A percentile compares a stretch with the other conserved stretches of the same genome.
Evolutionary conservation across 1,140 invertebrate genomes (phyloP).

Genomic region (Neodiprion pinetum): DNA sequence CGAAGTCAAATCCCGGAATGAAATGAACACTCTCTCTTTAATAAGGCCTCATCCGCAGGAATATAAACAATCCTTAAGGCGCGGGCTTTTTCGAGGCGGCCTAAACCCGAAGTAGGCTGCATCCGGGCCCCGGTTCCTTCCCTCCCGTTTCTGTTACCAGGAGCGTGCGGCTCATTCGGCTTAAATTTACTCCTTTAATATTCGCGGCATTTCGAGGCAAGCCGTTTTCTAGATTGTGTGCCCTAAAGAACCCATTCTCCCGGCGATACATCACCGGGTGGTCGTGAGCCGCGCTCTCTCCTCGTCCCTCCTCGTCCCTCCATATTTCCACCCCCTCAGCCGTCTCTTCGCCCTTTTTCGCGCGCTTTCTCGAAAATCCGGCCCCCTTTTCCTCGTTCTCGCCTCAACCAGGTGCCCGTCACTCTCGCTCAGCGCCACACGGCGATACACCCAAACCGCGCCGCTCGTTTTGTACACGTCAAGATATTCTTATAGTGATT

Average conservation of each 20-base stretch:
- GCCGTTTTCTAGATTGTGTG: slow-evolving; percentile 16
- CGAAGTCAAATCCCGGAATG: background rate
- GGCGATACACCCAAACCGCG: background rate
- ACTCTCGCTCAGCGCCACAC: background rate
- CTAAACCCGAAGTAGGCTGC: background rate
- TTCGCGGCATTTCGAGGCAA: slow-evolving; percentile 8
- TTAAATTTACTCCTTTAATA: slow-evolving; percentile 18
- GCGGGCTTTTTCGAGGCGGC: background rate
- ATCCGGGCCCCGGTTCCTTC: background rate
- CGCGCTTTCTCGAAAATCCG: background rate
- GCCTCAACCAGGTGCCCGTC: slow-evolving; percentile 1
- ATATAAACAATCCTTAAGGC: slow-evolving; percentile 12
- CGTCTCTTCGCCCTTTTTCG: slow-evolving; percentile 1
- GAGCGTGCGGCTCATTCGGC: slow-evolving; percentile 8
- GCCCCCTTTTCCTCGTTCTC: background rate
- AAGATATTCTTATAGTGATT: background rate
- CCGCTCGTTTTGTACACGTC: background rate
- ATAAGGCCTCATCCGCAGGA: background rate
- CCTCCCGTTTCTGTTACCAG: background rate
- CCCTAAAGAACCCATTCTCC: slow-evolving; percentile 14
- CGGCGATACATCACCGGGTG: slow-evolving; percentile 9
- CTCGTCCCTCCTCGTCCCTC: background rate
- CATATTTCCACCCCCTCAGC: background rate
- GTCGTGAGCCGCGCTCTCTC: background rate
- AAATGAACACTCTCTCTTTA: slow-evolving; percentile 8